Evolutionary conservation across 2,113 vertebrate species (phyloP), one percentile per base, ranked within the genome.

Genomic region (Pedetes capensis): DNA sequence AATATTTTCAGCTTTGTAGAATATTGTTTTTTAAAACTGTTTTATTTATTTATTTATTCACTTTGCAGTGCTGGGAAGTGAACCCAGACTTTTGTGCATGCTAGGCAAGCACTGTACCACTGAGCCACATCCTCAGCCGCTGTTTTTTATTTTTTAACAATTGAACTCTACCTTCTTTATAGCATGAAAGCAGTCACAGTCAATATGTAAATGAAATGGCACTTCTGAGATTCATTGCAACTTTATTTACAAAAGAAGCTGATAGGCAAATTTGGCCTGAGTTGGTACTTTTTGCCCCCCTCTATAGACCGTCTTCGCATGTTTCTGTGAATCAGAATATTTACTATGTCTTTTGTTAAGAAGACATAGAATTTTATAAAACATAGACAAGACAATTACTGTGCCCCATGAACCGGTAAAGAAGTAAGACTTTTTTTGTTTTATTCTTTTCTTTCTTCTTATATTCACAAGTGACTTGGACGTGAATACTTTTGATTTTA

Each of bases 241-340:
- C 44, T 76, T 90, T 66, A 89, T 85, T 94, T 90, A 59, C 29
- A 76, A 88, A 96, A 81, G 55, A 25, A 95, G 39, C 17, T 59
- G 27, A 25, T 55, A 5, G 61, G 13, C 6, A 34, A 68, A 89
- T 87, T 87, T 92, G 53, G 49, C 29, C 27, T 84, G 37, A 51
- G 14, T 32, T 96, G n/a, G 7, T 39, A 12, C 25, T 80, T 95
- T 85, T 96, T 25, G 8, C 39, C 34, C 44, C n/a, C 13, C 29
- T 29, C 13, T 91, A 23, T 87, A 47, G 57, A 89, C 5, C 71
- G 7, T 53, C 37, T 81, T 18, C 20, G 27, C 7, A 88, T n/a
- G n/a, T 83, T 89, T 92, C 9, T 68, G 5, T 44, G 34, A 66
- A 49, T 76, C 29, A 91, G 25, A 6, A 12, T 81, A 34, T 80